A percentile compares a stretch with the other conserved stretches of the same genome.
These are phyloP conservation scores for Chrysochloris asiatica DNA, from an alignment of 2,113 vertebrate genomes.

Conservation along the genomic window DNA sequence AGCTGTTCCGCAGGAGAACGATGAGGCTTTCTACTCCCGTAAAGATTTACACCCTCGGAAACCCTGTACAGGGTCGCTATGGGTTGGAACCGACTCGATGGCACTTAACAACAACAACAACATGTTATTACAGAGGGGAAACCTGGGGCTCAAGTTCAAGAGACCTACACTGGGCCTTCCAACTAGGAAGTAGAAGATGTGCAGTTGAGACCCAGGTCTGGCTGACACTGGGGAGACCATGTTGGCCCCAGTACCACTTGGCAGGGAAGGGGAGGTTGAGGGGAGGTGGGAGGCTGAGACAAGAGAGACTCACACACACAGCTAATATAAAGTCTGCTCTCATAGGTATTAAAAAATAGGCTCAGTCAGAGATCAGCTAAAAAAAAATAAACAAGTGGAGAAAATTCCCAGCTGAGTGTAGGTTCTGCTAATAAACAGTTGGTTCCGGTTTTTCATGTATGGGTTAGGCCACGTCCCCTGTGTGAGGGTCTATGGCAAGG, in stretches of 20 bases:
- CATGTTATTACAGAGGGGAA: not conserved
- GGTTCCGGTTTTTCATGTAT: not conserved
- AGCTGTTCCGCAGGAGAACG: too few relatives aligned
- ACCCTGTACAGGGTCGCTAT: too few relatives aligned
- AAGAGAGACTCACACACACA: not conserved
- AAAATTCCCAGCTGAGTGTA: not conserved
- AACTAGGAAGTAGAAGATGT: too few relatives aligned
- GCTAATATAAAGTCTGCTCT: not conserved
- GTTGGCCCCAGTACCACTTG: not conserved
- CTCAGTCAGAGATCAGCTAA: not conserved
- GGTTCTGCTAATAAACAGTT: not conserved
- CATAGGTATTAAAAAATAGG: not conserved
- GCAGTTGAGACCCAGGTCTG: not conserved
- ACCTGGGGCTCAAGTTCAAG: not conserved
- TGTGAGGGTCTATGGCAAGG: not conserved
- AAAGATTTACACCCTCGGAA: too few relatives aligned
- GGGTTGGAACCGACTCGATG: too few relatives aligned
- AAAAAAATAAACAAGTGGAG: slow-evolving; percentile 20
- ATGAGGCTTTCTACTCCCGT: too few relatives aligned
- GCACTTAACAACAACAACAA: too few relatives aligned
- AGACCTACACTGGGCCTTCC: not conserved
- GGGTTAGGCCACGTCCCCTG: not conserved
- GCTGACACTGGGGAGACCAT: not conserved
- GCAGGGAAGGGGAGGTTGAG: not conserved
- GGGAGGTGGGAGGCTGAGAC: not conserved